Evolutionary conservation across 1,140 invertebrate species (phyloP).

Genomic region (Eubasilissa regina): DNA sequence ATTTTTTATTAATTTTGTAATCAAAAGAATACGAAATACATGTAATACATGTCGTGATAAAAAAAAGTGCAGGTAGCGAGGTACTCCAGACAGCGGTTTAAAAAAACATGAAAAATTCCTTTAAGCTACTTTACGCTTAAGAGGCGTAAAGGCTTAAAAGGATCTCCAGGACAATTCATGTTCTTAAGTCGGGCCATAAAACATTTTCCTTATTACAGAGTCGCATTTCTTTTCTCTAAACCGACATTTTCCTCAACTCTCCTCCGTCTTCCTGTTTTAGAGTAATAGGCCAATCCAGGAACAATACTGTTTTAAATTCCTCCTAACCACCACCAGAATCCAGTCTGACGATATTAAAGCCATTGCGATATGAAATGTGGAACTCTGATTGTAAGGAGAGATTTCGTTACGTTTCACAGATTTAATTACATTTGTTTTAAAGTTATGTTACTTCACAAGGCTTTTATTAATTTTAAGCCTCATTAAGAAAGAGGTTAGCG

Average conservation of each 20-base stretch:
- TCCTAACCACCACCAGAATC: not conserved
- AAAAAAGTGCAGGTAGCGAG: too few species aligned
- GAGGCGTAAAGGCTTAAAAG: constrained; percentile 1
- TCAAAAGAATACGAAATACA: too few species aligned
- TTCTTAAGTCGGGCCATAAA: constrained; percentile 29
- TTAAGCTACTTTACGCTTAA: constrained; percentile 21
- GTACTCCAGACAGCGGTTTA: not conserved
- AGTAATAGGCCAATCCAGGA: constrained; percentile 21
- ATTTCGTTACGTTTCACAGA: not conserved
- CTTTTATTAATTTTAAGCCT: too few species aligned
- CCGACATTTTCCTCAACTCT: constrained; percentile 33
- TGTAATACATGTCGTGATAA: too few species aligned
- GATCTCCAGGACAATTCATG: constrained; percentile 18
- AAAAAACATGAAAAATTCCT: constrained; percentile 31
- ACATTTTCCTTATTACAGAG: constrained; percentile 39
- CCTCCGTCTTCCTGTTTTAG: not conserved
- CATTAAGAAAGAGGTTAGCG: too few species aligned
- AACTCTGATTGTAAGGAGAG: constrained; percentile 7
- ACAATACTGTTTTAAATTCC: constrained; percentile 33
- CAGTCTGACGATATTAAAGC: constrained; percentile 8
- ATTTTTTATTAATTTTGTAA: too few species aligned
- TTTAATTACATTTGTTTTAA: too few species aligned
- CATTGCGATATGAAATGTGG: constrained; percentile 13
- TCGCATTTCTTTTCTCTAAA: constrained; percentile 28
- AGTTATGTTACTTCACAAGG: too few species aligned